Percentiles rank a stretch among this genome's conserved stretches.
phyloP scores from a whole-genome alignment of 2,797 vertebrate species.

The Anguilla anguilla region DNA sequence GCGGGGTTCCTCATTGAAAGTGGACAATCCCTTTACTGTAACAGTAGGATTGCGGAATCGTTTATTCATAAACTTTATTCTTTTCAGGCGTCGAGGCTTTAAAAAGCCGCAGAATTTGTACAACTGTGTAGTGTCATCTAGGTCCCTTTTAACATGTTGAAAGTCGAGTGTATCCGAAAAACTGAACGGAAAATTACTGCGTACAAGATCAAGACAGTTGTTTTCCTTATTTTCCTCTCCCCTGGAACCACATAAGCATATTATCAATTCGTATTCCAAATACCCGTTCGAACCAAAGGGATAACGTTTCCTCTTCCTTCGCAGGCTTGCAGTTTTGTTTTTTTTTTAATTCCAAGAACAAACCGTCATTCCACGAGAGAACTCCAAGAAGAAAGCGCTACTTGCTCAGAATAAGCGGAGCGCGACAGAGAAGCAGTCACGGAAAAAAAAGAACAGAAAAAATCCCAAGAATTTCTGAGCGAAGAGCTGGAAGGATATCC shows the following conservation, averaged over 20 bases:
- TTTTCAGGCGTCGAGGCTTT: neutral
- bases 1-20: conserved; percentile 16
- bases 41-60: neutral
- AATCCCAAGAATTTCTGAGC: conserved; percentile 67
- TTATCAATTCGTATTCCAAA: conserved; percentile 9
- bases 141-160: conserved; percentile 7
- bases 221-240: conserved; percentile 1
- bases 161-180: conserved; percentile 4
- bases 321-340: conserved; percentile 8
- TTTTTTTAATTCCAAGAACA: conserved; percentile 47
- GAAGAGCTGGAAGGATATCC: conserved; percentile 73
- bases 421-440: conserved; percentile 12
- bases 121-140: neutral
- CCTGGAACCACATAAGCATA: conserved; percentile 6
- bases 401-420: conserved; percentile 30
- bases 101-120: neutral
- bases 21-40: conserved; percentile 5
- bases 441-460: conserved; percentile 26
- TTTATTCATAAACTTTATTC: conserved; percentile 24
- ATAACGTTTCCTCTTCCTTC: conserved; percentile 31
- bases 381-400: conserved; percentile 44
- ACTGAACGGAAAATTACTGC: neutral
- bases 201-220: conserved; percentile 5
- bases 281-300: neutral
- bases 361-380: conserved; percentile 47